A percentile compares a stretch with the other conserved stretches of the same genome.
These are phyloP conservation scores for Corythornis leucogaster DNA, from an alignment of 2,797 vertebrate genomes.

Conservation along the genomic window DNA sequence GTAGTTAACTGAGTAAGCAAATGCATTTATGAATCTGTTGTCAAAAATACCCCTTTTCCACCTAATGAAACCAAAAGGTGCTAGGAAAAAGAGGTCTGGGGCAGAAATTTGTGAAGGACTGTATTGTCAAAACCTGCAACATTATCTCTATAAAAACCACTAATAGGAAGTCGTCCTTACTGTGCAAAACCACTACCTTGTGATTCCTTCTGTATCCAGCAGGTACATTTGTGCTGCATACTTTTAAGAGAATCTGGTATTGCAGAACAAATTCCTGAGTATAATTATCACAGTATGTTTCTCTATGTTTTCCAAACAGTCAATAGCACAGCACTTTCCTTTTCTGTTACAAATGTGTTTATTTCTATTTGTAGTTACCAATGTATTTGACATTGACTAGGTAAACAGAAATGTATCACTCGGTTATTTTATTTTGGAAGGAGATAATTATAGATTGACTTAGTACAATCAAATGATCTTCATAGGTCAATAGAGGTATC, in stretches of 20 bases:
- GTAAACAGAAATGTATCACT: neutral
- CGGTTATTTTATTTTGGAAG: neutral
- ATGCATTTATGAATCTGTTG: neutral
- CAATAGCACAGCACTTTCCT: neutral
- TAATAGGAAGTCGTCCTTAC: neutral
- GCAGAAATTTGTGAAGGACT: neutral
- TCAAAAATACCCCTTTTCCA: neutral
- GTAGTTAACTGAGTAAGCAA: neutral
- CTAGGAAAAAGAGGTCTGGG: neutral
- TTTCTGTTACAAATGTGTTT: neutral
- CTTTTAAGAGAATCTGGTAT: neutral
- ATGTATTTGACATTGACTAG: neutral
- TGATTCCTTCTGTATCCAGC: neutral
- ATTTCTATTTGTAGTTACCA: neutral
- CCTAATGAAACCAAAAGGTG: neutral
- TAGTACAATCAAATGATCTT: neutral
- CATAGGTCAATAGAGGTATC: neutral
- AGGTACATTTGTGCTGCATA: neutral
- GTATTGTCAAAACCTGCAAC: neutral
- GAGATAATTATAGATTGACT: neutral
- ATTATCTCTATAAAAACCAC: neutral
- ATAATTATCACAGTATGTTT: neutral
- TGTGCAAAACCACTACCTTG: neutral
- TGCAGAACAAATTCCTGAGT: neutral
- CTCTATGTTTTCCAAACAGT: neutral